Conservation (phyloP, 2,888 invertebrate species). For the Leucoptera coffeella region DNA sequence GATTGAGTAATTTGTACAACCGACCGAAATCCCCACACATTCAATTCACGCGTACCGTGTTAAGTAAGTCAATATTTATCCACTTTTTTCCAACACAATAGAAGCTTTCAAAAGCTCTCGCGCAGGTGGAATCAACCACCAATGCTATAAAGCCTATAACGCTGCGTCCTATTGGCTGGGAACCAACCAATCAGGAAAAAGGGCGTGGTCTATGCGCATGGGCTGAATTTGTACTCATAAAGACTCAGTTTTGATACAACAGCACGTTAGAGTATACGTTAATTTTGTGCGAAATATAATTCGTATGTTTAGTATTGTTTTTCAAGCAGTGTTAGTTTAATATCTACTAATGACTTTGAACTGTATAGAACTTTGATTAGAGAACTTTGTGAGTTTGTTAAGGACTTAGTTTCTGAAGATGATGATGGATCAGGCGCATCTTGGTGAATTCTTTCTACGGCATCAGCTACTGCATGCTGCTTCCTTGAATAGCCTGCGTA, state of each 20-base stretch:
- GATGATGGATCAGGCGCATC: constrained; percentile 50
- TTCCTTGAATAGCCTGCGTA: constrained; percentile 36
- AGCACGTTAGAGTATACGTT: no score
- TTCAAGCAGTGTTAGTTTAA: no score
- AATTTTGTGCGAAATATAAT: no score
- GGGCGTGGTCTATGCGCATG: constrained; percentile 34
- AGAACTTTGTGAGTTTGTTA: not conserved
- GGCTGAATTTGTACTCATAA: no score
- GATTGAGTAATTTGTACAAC: no score
- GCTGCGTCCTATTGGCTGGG: constrained; percentile 21
- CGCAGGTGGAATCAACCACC: constrained; percentile 26
- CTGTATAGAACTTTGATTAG: not conserved
- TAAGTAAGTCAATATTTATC: no score
- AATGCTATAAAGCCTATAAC: constrained; percentile 24
- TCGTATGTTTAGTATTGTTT: no score
- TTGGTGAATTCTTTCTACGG: constrained; percentile 42
- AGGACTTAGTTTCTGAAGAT: constrained; percentile 13
- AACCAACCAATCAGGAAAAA: constrained; percentile 18
- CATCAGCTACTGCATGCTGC: constrained; percentile 47
- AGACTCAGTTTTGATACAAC: no score
- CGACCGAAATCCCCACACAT: no score
- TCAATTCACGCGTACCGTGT: no score
- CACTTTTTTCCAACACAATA: no score
- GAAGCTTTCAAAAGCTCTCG: constrained; percentile 10
- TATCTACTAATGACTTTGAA: not conserved